Conservation (phyloP, 1,140 invertebrate species). For the Polypedilum pembai region DNA sequence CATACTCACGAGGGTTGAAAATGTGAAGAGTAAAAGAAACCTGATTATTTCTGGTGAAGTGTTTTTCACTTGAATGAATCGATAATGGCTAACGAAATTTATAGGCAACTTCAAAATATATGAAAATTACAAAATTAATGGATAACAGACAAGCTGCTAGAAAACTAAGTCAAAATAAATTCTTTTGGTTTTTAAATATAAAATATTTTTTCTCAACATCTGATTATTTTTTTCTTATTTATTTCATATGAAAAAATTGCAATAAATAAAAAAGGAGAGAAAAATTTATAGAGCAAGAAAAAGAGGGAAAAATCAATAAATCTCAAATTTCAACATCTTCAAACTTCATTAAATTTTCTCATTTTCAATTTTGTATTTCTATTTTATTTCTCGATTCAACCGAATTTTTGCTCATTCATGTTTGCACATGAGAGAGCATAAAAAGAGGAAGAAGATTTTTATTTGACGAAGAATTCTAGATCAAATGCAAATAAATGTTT, state of each 20-base stretch:
- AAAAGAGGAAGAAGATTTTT: not conserved
- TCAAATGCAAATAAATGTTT: too few species aligned
- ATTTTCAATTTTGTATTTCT: not conserved
- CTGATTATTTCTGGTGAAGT: constrained; percentile 12
- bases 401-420: not conserved
- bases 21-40: not conserved
- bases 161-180: not conserved
- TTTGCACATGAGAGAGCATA: not conserved
- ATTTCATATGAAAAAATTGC: not conserved
- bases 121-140: not conserved
- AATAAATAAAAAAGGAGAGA: not conserved
- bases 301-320: not conserved
- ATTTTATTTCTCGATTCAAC: not conserved
- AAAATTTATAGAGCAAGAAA: not conserved
- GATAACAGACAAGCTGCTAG: not conserved
- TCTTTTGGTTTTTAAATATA: not conserved
- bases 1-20: not conserved
- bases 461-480: not conserved
- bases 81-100: constrained; percentile 2
- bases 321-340: constrained; percentile 6
- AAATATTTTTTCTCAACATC: not conserved
- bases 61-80: constrained; percentile 12
- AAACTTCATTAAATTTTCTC: constrained; percentile 12
- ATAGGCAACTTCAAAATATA: not conserved
- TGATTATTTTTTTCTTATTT: not conserved